phyloP scores from a whole-genome alignment of 2,113 vertebrate genomes.

The Petroica traversi region DNA sequence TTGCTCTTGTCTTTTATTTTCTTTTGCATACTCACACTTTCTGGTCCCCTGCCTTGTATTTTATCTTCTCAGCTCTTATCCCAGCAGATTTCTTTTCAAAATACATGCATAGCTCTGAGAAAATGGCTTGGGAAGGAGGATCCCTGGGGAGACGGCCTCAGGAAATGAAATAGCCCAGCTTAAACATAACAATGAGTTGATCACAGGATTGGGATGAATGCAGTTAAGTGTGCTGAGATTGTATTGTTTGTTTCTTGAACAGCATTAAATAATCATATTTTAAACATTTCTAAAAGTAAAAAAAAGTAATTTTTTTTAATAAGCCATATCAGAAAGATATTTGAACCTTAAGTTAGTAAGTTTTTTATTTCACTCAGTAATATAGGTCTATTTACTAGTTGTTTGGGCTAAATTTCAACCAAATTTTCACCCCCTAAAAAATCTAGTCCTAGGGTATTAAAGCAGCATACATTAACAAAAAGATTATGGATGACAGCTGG shows the following conservation, averaged over 20 bases:
- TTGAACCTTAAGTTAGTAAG: neutral
- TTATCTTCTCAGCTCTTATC: slow-evolving; percentile 68
- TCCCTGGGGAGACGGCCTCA: slow-evolving; percentile 40
- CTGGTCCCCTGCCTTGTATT: slow-evolving; percentile 54
- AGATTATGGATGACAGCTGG: neutral
- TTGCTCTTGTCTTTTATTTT: slow-evolving; percentile 61
- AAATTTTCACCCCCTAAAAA: neutral
- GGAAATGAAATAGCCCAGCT: slow-evolving; percentile 53
- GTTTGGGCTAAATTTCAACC: neutral
- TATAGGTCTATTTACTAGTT: neutral
- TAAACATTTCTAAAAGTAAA: neutral
- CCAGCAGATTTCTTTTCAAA: slow-evolving; percentile 61
- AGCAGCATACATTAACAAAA: neutral
- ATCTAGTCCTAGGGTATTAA: neutral
- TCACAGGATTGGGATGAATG: neutral
- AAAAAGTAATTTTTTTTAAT: neutral
- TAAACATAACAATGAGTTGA: slow-evolving; percentile 47
- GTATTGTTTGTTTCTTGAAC: neutral
- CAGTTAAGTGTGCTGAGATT: neutral
- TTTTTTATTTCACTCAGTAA: neutral
- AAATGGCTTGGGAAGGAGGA: slow-evolving; percentile 43
- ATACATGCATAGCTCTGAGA: slow-evolving; percentile 49
- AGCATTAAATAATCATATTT: neutral
- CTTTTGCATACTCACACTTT: slow-evolving; percentile 42
- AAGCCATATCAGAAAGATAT: neutral